A percentile compares a stretch with the other conserved stretches of the same genome.
These are phyloP conservation scores for Agonopterix subpropinquella DNA, from an alignment of 2,888 invertebrate species.

Conservation along the genomic window DNA sequence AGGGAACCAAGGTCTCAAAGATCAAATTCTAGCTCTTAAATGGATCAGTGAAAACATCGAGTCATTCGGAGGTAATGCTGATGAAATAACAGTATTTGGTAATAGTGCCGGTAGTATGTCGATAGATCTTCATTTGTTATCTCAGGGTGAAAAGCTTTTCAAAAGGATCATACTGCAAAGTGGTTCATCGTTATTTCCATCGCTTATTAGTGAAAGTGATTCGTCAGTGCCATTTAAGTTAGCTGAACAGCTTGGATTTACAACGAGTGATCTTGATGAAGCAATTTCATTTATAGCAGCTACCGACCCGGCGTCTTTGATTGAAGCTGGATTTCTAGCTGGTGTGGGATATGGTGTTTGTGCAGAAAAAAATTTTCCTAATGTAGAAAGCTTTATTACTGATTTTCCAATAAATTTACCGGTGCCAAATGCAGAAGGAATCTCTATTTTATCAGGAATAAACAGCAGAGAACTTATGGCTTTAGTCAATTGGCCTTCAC, in stretches of 20 bases:
- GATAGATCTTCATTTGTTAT: slow-evolving; percentile 38
- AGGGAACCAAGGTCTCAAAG: slow-evolving; percentile 50
- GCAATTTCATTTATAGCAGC: slow-evolving; percentile 29
- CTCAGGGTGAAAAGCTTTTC: slow-evolving; percentile 28
- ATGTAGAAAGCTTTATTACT: slow-evolving; percentile 32
- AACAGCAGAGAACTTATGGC: slow-evolving; percentile 28
- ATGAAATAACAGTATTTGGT: slow-evolving; percentile 40
- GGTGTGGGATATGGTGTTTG: slow-evolving; percentile 30
- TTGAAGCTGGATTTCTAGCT: slow-evolving; percentile 21
- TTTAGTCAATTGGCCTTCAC: too few relatives aligned
- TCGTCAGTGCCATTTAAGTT: slow-evolving; percentile 27
- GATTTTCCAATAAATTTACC: slow-evolving; percentile 28
- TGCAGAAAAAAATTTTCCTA: slow-evolving; percentile 34
- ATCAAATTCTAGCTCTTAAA: slow-evolving; percentile 37
- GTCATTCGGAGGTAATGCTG: slow-evolving; percentile 42
- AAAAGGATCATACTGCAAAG: slow-evolving; percentile 39
- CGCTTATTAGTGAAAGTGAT: slow-evolving; percentile 24
- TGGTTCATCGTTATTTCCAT: slow-evolving; percentile 27
- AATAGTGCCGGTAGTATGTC: slow-evolving; percentile 39
- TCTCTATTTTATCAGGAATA: slow-evolving; percentile 40
- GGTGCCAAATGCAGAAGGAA: slow-evolving; percentile 27
- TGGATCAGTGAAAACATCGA: slow-evolving; percentile 45
- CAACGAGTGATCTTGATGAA: slow-evolving; percentile 18
- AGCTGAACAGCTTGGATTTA: slow-evolving; percentile 28
- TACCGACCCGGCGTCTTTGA: slow-evolving; percentile 21